Conservation (phyloP, 2,113 vertebrate genomes). For the Sterrhoptilus dennistouni region DNA sequence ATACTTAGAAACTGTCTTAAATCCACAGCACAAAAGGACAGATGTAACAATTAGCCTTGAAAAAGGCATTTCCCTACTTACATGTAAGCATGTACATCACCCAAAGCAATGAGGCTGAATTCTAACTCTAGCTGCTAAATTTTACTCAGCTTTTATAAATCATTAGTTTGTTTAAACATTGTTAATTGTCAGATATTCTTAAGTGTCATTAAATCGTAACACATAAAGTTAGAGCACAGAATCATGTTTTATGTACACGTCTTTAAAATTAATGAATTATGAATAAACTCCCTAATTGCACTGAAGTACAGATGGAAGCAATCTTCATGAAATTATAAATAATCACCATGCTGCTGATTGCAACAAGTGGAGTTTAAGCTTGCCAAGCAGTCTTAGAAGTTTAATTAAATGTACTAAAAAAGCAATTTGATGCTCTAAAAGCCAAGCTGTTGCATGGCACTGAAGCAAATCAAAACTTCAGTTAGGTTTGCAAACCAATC, state of each 20-base stretch:
- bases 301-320: constrained; percentile 46
- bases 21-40: not conserved
- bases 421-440: constrained; percentile 54
- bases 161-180: constrained; percentile 5
- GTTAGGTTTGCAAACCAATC: not conserved
- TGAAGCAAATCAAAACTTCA: constrained; percentile 54
- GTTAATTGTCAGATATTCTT: constrained; percentile 21
- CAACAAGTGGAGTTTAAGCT: constrained; percentile 53
- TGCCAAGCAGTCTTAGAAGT: constrained; percentile 46
- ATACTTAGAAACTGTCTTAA: not conserved
- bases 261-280: constrained; percentile 66
- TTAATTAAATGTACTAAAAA: constrained; percentile 62
- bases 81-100: not conserved
- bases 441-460: constrained; percentile 23
- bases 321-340: constrained; percentile 55
- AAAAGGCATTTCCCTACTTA: not conserved
- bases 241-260: constrained; percentile 29
- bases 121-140: not conserved
- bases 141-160: not conserved
- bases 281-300: constrained; percentile 54
- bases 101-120: fast-evolving
- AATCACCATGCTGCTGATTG: constrained; percentile 61
- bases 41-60: not conserved
- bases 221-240: not conserved
- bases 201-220: not conserved